A percentile compares a stretch with the other conserved stretches of the same genome.
phyloP scores from a whole-genome alignment of 2,888 invertebrate species.

The Oscheius sp. region DNA sequence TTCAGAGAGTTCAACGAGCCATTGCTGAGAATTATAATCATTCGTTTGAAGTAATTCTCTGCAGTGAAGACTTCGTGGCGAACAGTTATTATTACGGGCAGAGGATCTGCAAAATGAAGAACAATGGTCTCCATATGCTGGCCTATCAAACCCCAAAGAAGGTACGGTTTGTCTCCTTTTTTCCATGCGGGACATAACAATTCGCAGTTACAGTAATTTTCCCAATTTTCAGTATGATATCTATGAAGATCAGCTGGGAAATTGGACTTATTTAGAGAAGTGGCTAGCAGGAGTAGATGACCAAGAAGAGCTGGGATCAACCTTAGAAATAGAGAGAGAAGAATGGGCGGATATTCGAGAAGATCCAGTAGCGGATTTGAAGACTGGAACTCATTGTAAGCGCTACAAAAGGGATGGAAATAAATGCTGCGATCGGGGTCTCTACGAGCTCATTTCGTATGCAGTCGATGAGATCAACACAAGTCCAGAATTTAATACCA shows the following conservation, averaged over 20 bases:
- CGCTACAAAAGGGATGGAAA: neutral
- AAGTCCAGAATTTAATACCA: neutral
- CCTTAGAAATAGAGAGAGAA: neutral
- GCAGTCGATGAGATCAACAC: neutral
- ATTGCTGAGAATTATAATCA: neutral
- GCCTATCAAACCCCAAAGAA: neutral
- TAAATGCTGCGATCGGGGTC: neutral
- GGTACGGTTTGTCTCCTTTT: neutral
- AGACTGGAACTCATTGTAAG: neutral
- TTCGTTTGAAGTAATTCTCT: neutral
- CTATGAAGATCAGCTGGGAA: too few relatives aligned
- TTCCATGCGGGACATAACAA: too few relatives aligned
- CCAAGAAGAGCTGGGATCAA: neutral
- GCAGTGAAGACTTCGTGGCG: neutral
- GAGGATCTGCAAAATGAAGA: neutral
- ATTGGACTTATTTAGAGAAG: neutral
- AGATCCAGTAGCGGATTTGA: neutral
- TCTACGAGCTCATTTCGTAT: neutral
- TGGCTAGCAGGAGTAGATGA: neutral
- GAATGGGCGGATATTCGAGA: neutral
- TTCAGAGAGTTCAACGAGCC: neutral
- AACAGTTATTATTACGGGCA: neutral
- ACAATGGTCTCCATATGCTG: neutral
- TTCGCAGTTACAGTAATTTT: neutral
- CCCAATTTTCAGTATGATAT: neutral